Percentiles rank a stretch among this genome's conserved stretches.
phyloP scores from a whole-genome alignment of 2,888 invertebrate genomes.

The Agriopis marginaria region DNA sequence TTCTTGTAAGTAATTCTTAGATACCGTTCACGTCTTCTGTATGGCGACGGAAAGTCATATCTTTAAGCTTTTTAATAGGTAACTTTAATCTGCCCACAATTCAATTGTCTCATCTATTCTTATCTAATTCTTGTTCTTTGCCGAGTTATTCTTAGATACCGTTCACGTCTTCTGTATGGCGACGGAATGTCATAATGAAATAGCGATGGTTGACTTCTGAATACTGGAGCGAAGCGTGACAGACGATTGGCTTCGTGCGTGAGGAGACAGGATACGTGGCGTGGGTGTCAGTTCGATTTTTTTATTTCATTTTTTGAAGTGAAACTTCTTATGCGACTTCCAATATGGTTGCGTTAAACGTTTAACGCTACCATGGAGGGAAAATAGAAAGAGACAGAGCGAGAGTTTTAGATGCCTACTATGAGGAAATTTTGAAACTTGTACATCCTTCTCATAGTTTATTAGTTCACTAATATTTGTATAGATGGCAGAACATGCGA shows the following conservation, averaged over 20 bases:
- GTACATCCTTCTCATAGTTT: no score
- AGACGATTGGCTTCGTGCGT: neutral
- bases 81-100: neutral
- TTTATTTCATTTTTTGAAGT: no score
- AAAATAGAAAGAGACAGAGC: no score
- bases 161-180: conserved; percentile 14
- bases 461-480: no score
- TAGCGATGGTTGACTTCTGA: conserved; percentile 18
- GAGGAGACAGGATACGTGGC: neutral
- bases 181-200: conserved; percentile 33
- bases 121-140: conserved; percentile 16
- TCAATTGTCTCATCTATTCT: neutral
- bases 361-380: no score
- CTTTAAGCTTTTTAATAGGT: neutral
- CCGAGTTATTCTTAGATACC: conserved; percentile 6
- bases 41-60: conserved; percentile 24
- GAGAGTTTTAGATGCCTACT: no score
- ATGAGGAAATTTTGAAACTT: no score
- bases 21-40: conserved; percentile 15
- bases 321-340: no score
- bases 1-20: conserved; percentile 1
- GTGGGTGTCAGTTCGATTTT: neutral
- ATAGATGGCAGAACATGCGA: no score
- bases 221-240: conserved; percentile 19
- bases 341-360: no score